A percentile compares a stretch with the other conserved stretches of the same genome.
These are phyloP conservation scores for Cryptocephalus moraei DNA, from an alignment of 2,888 invertebrate genomes.

Conservation along the genomic window DNA sequence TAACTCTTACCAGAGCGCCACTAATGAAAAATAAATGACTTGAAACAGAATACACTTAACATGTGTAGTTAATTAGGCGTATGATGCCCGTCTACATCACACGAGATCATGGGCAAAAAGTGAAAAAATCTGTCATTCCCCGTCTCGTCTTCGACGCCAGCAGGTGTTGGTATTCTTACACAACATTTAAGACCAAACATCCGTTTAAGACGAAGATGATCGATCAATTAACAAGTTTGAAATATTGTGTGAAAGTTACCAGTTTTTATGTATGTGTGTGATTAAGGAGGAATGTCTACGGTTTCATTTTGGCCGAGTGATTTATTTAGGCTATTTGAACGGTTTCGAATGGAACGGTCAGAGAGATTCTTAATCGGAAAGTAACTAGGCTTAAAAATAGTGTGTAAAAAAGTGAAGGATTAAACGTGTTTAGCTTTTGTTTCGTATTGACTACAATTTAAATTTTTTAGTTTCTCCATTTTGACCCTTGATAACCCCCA, in stretches of 20 bases:
- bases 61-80: constrained; percentile 26
- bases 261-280: no score
- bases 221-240: constrained; percentile 16
- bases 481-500: no score
- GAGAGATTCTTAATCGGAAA: no score
- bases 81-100: constrained; percentile 25
- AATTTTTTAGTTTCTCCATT: no score
- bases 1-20: background rate
- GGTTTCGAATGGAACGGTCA: no score
- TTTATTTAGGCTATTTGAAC: no score
- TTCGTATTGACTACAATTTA: no score
- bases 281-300: no score
- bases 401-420: no score
- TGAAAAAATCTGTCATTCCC: constrained; percentile 20
- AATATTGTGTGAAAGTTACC: constrained; percentile 6
- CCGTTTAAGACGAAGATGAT: constrained; percentile 22
- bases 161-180: constrained; percentile 18
- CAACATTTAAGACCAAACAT: constrained; percentile 28
- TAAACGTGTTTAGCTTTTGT: no score
- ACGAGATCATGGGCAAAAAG: constrained; percentile 17
- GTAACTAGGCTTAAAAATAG: no score
- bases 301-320: no score
- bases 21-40: constrained; percentile 23
- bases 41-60: constrained; percentile 21
- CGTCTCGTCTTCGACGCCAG: constrained; percentile 11